A percentile compares a stretch with the other conserved stretches of the same genome.
These are phyloP conservation scores for Botrylloides violaceus DNA, from an alignment of 23 tunicate genomes.

Conservation along the genomic window DNA sequence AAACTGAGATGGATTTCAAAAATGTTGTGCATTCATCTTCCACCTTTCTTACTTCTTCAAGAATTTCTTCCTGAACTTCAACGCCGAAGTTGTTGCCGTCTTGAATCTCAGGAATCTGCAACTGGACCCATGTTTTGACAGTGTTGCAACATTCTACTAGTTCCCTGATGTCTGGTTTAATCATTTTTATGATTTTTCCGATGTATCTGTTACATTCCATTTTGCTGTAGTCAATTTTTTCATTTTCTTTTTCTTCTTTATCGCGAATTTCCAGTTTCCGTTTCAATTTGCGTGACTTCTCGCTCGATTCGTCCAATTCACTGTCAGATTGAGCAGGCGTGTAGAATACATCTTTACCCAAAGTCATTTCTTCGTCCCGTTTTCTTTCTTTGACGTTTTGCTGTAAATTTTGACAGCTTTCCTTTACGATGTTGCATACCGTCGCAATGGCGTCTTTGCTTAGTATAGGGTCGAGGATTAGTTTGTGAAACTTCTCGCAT, in stretches of 20 bases:
- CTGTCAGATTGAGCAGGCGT: conserved; percentile 83
- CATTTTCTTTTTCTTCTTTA: conserved; percentile 13
- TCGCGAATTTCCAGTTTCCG: conserved; percentile 6
- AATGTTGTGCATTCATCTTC: conserved; percentile 47
- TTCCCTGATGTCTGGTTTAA: conserved; percentile 65
- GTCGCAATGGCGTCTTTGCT: conserved; percentile 16
- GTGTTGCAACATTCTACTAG: conserved; percentile 79
- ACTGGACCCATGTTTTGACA: conserved; percentile 82
- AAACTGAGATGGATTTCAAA: conserved; percentile 63
- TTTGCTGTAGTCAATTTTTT: conserved; percentile 34
- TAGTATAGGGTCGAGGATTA: conserved; percentile 11
- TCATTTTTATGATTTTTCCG: conserved; percentile 30
- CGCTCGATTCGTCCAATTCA: conserved; percentile 27
- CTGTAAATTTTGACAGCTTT: conserved; percentile 38
- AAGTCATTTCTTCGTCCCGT: not conserved
- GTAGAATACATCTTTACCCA: conserved; percentile 41
- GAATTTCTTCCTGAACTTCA: conserved; percentile 84
- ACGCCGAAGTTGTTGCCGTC: conserved; percentile 98
- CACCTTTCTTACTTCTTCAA: conserved; percentile 58
- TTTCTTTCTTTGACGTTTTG: conserved; percentile 13
- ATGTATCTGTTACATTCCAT: conserved; percentile 52
- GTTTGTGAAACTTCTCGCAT: conserved; percentile 11
- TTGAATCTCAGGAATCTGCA: conserved; percentile 82
- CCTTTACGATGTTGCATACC: conserved; percentile 24
- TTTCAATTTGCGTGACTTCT: conserved; percentile 30